Evolutionary conservation across 2,113 vertebrate genomes (phyloP).

Genomic region (Riparia riparia): DNA sequence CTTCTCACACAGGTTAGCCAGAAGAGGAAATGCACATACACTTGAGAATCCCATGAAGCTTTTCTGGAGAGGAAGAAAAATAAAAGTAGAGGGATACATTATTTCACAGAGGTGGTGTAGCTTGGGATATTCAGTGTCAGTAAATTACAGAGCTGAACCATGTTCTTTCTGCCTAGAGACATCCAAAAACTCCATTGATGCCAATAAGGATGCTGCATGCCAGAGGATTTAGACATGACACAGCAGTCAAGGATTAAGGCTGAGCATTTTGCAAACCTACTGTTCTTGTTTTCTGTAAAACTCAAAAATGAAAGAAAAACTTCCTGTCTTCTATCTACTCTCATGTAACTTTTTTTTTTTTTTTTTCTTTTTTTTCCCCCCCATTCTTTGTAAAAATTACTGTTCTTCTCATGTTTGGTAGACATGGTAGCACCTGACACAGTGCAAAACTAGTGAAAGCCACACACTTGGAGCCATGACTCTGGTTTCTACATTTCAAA

Average conservation of each 20-base stretch:
- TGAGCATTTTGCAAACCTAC: neutral
- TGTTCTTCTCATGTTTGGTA: neutral
- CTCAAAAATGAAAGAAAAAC: neutral
- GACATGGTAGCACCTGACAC: neutral
- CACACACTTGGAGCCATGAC: neutral
- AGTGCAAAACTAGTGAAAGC: neutral
- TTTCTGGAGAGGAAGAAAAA: constrained; percentile 63
- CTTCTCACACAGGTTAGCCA: constrained; percentile 73
- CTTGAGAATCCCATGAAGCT: neutral
- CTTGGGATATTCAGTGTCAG: neutral
- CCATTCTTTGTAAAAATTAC: neutral
- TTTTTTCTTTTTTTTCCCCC: neutral
- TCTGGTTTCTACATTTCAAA: neutral
- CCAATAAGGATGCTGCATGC: neutral
- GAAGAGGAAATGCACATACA: constrained; percentile 74
- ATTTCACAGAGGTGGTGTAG: neutral
- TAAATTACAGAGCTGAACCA: neutral
- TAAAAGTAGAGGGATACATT: neutral
- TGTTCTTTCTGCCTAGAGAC: neutral
- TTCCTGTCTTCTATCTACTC: neutral
- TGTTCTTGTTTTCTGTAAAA: neutral
- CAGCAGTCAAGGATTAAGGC: neutral
- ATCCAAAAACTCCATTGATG: neutral
- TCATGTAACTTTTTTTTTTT: neutral
- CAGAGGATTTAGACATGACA: neutral